These are phyloP conservation scores for Aphis gossypii DNA, from an alignment of 1,140 invertebrate genomes.

Conservation along the genomic window DNA sequence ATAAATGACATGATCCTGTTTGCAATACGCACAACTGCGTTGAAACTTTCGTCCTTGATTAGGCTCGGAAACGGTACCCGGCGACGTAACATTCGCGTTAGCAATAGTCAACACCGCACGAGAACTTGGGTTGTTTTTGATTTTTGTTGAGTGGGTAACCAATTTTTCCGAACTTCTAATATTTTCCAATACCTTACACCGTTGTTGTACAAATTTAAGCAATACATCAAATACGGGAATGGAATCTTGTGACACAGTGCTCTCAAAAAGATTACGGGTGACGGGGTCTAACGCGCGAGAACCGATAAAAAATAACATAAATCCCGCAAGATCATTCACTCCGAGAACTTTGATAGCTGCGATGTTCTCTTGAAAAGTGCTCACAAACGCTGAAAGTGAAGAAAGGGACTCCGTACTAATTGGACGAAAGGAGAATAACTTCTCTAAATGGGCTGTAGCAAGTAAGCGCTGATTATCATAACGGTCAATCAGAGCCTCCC, in stretches of 20 bases:
- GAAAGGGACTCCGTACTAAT: not conserved
- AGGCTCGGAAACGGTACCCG: not conserved
- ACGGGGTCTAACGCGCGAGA: not conserved
- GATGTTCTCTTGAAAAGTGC: not conserved
- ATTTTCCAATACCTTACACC: not conserved
- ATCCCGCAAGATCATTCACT: not conserved
- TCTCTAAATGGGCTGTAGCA: not conserved
- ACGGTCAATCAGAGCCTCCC: not conserved
- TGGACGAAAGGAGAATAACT: not conserved
- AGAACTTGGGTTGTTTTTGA: not conserved
- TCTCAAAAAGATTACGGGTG: not conserved
- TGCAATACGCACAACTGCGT: not conserved
- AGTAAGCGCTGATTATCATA: constrained; percentile 22
- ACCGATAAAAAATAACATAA: too few relatives aligned
- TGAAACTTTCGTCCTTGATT: not conserved
- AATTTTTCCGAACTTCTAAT: not conserved
- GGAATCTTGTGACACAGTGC: not conserved
- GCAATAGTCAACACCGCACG: not conserved
- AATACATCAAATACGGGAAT: not conserved
- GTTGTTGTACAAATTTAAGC: not conserved
- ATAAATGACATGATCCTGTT: not conserved
- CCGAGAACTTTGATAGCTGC: not conserved
- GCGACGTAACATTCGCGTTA: not conserved
- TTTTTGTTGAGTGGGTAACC: not conserved
- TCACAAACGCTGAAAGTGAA: not conserved